Conservation (phyloP, 2,113 vertebrate species). For the Eptesicus fuscus region DNA sequence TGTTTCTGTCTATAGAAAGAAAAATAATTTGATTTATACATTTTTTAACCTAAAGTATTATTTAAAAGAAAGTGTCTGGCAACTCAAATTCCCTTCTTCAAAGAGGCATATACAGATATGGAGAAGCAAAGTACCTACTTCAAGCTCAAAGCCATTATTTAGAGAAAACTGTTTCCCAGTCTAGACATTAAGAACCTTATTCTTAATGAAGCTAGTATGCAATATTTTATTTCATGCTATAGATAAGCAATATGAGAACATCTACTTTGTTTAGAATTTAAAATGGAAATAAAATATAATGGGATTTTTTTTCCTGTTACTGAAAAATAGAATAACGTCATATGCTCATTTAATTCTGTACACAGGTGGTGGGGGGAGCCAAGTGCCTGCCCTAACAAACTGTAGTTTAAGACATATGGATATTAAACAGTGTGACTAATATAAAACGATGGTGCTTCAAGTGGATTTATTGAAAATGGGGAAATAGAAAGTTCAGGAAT, state of each 20-base stretch:
- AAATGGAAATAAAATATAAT: conserved; percentile 54
- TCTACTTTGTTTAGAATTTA: conserved; percentile 47
- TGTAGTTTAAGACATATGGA: conserved; percentile 25
- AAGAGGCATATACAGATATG: background rate
- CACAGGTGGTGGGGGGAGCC: background rate
- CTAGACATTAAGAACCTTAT: conserved; percentile 21
- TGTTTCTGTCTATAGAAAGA: conserved; percentile 76
- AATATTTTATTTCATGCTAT: background rate
- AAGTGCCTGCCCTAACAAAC: conserved; percentile 31
- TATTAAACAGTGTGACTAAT: conserved; percentile 50
- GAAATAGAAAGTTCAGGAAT: conserved; percentile 24
- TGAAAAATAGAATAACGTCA: background rate
- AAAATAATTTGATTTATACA: conserved; percentile 15
- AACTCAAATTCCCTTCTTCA: background rate
- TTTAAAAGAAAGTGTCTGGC: conserved; percentile 10
- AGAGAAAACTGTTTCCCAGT: conserved; percentile 33
- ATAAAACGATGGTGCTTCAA: conserved; percentile 37
- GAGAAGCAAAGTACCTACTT: background rate
- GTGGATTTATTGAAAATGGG: conserved; percentile 45
- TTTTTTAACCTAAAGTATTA: conserved; percentile 7
- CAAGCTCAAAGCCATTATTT: background rate
- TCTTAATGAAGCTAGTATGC: background rate
- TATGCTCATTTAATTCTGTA: conserved; percentile 35
- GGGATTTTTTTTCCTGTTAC: conserved; percentile 45
- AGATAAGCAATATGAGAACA: background rate